phyloP scores from a whole-genome alignment of 2,888 invertebrate genomes.

The Diaprepes abbreviatus region DNA sequence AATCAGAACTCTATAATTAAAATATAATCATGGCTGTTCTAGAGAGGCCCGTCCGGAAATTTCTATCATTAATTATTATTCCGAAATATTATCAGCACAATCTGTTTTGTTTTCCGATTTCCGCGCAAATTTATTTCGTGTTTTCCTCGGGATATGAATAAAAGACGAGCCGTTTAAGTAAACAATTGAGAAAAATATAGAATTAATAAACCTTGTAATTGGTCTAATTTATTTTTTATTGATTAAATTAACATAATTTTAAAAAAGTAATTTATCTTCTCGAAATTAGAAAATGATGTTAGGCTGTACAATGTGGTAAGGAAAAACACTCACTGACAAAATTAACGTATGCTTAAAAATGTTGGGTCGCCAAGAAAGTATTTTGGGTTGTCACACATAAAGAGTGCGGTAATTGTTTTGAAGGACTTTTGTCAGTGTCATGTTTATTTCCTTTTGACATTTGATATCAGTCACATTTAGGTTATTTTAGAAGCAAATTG shows the following conservation, averaged over 20 bases:
- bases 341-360: no score
- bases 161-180: neutral
- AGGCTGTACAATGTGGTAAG: no score
- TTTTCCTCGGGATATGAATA: constrained; percentile 1
- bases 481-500: no score
- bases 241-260: neutral
- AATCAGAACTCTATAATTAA: constrained; percentile 62
- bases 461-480: no score
- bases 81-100: constrained; percentile 29
- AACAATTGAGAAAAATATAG: neutral
- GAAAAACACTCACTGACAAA: no score
- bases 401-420: no score
- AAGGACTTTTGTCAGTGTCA: no score
- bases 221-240: neutral
- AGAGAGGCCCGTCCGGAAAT: constrained; percentile 29
- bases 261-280: no score
- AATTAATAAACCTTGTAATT: constrained; percentile 5
- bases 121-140: constrained; percentile 5
- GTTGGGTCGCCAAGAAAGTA: no score
- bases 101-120: constrained; percentile 25
- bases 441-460: no score
- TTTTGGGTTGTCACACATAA: no score
- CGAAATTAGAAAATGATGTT: no score
- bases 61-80: constrained; percentile 37
- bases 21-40: constrained; percentile 57